Percentiles rank a stretch among this genome's conserved stretches.
Conservation (phyloP, 2,797 vertebrate species). For the Craterocephalus amniculus region DNA sequence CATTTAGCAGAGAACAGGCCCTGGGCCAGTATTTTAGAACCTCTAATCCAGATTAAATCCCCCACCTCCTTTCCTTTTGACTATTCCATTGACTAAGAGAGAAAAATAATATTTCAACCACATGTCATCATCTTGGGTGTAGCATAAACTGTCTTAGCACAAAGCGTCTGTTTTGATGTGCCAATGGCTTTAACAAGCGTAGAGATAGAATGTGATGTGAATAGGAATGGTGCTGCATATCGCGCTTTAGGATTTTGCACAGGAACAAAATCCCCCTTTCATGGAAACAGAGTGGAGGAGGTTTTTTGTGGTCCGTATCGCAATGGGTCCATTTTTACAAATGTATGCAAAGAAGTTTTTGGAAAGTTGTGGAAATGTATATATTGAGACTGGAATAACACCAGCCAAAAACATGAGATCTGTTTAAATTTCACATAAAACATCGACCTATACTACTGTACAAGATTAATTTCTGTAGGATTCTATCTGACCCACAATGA, state of each 20-base stretch:
- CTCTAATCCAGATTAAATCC: constrained; percentile 80
- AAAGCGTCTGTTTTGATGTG: constrained; percentile 64
- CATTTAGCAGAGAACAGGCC: constrained; percentile 63
- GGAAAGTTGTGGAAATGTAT: constrained; percentile 26
- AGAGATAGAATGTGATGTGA: constrained; percentile 69
- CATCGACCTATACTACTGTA: constrained; percentile 21
- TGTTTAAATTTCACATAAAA: constrained; percentile 17
- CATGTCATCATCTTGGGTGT: constrained; percentile 79
- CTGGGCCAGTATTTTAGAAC: constrained; percentile 71
- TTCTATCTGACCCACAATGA: constrained; percentile 4
- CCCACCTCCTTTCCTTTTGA: constrained; percentile 60
- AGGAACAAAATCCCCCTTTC: constrained; percentile 56
- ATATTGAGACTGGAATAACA: constrained; percentile 15
- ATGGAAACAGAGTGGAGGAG: constrained; percentile 44
- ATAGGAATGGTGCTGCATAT: constrained; percentile 52
- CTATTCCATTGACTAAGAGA: constrained; percentile 63
- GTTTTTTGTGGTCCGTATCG: constrained; percentile 45
- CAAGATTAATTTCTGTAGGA: constrained; percentile 23
- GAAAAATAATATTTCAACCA: constrained; percentile 74
- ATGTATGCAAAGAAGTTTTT: constrained; percentile 55
- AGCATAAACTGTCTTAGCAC: constrained; percentile 69
- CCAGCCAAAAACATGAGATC: background rate
- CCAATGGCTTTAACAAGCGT: constrained; percentile 68
- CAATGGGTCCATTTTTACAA: constrained; percentile 42
- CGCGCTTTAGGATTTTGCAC: constrained; percentile 51